Conservation (phyloP, 2,113 vertebrate genomes). For the Ascaphus truei region DNA sequence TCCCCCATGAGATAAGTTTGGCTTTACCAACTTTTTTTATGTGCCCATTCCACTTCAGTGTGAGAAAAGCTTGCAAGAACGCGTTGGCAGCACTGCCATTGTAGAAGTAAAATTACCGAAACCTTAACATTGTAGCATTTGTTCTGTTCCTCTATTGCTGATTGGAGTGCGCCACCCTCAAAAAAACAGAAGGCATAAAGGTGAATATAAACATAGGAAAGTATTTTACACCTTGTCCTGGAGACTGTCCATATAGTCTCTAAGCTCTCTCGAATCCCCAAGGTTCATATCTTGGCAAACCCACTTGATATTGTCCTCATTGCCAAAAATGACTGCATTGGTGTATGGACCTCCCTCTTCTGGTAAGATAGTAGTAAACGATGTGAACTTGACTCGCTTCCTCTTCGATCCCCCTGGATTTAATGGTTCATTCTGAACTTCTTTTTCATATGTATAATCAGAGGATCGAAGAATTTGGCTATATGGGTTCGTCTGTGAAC, state of each 20-base stretch:
- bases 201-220: conserved; percentile 71
- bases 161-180: conserved; percentile 58
- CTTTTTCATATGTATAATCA: conserved; percentile 81
- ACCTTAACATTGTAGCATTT: conserved; percentile 40
- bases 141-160: conserved; percentile 55
- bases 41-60: background rate
- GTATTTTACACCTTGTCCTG: conserved; percentile 91
- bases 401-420: conserved; percentile 78
- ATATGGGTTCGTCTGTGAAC: conserved; percentile 76
- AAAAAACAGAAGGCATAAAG: conserved; percentile 79
- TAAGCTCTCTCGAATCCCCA: conserved; percentile 82
- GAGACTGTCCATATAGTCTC: conserved; percentile 94
- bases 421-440: conserved; percentile 68
- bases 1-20: background rate
- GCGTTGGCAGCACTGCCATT: background rate
- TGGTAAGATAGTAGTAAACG: conserved; percentile 87
- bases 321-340: conserved; percentile 86
- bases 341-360: conserved; percentile 84
- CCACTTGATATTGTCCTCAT: conserved; percentile 94
- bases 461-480: conserved; percentile 75
- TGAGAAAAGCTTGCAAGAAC: background rate
- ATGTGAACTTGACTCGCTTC: conserved; percentile 95
- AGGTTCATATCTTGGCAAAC: conserved; percentile 94
- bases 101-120: conserved; percentile 29
- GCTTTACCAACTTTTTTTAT: background rate